These are phyloP conservation scores for Scrobipalpa atriplicella DNA, from an alignment of 2,888 invertebrate genomes.

Conservation along the genomic window DNA sequence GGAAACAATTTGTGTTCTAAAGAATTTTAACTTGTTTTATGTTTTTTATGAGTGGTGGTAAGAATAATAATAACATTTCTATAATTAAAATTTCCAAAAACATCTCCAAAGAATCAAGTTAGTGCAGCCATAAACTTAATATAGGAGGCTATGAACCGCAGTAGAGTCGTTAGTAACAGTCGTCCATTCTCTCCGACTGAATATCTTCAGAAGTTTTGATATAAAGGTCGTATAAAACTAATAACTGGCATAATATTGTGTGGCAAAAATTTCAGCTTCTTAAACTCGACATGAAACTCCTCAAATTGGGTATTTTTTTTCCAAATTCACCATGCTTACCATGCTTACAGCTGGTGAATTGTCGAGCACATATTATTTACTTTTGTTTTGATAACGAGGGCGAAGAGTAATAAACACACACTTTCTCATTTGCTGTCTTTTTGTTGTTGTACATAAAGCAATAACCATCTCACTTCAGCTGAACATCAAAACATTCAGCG, in stretches of 20 bases:
- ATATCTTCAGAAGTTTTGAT: background rate
- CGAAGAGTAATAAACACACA: background rate
- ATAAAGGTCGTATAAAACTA: no score
- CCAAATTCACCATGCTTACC: no score
- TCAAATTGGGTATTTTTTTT: no score
- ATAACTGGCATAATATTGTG: no score
- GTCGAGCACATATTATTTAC: no score
- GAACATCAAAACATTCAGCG: background rate
- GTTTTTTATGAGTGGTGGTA: background rate
- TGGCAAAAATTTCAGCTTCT: background rate
- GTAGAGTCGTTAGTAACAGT: conserved; percentile 42
- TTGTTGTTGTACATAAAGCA: background rate
- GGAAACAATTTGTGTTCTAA: background rate
- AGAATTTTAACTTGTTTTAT: background rate
- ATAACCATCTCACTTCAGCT: background rate
- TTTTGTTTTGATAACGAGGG: background rate
- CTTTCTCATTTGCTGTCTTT: no score
- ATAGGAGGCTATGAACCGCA: conserved; percentile 41
- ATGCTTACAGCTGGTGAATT: no score
- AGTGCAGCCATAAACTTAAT: no score
- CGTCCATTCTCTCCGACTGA: conserved; percentile 28
- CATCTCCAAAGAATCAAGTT: no score
- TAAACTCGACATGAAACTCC: background rate
- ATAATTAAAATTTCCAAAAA: no score
- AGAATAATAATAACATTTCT: no score